These are phyloP conservation scores for Arenaria interpres DNA, from an alignment of 2,113 vertebrate genomes.

Conservation along the genomic window DNA sequence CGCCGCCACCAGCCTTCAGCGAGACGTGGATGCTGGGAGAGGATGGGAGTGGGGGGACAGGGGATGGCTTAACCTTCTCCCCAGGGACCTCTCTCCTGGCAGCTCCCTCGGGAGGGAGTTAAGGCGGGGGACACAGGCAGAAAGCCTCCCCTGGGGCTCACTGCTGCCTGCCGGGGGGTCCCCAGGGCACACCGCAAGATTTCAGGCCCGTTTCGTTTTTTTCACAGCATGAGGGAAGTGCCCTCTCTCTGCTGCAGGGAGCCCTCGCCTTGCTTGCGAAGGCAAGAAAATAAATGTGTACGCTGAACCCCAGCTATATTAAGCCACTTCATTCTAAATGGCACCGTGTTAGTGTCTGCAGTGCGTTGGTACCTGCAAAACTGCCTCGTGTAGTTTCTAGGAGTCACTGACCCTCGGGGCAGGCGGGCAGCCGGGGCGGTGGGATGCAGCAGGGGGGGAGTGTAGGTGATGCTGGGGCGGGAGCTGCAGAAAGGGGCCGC, in stretches of 20 bases:
- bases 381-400: accelerated
- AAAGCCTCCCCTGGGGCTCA: neutral
- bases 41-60: neutral
- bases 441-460: neutral
- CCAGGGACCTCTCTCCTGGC: neutral
- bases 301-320: neutral
- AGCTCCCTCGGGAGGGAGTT: neutral
- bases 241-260: neutral
- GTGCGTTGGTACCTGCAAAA: neutral
- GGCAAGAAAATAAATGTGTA: neutral
- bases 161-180: neutral
- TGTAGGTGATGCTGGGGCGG: neutral
- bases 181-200: neutral
- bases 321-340: neutral
- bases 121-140: accelerated
- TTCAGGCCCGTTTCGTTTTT: neutral
- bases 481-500: neutral
- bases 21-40: neutral
- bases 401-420: neutral
- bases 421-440: accelerated
- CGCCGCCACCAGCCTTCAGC: neutral
- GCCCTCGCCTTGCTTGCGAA: neutral
- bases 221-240: neutral
- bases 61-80: neutral
- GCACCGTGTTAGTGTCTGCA: accelerated